Evolutionary conservation across 2,797 vertebrate genomes (phyloP), one percentile per base, ranked within the genome.

Genomic region (Rousettus madagascariensis): DNA sequence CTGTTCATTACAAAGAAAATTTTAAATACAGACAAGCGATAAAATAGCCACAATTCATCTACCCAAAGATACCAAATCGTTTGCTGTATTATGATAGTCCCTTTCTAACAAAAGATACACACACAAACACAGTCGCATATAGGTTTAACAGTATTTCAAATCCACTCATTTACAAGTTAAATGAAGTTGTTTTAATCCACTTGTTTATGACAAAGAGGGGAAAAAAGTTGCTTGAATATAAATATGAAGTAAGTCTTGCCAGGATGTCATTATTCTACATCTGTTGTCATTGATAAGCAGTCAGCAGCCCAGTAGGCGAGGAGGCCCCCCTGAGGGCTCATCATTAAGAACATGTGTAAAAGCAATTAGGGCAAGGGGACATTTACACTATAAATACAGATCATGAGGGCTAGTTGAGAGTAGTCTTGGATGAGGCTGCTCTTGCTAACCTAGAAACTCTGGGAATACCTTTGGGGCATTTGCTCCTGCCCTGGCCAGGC

Each of bases 1-100:
- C 33, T 77, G n/a, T n/a, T 89, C 49, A 51, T 85, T 85, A 85
- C 36, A 72, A 90, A 90, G 84, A 22, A 57, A 94, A 85, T 30
- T 74, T 38, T 33, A 65, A 83, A 75, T 49, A 51, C 20, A 51
- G 7, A 22, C 49, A 59, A 87, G n/a, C 30, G 71, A 68, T 68
- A 84, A 69, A 71, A 61, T 33, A 77, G 4, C 80, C 7, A 55
- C 36, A 53, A 55, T 36, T 84, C 30, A 90, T 36, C 65, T 63
- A 41, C 22, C 36, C 79, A 61, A 78, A 69, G 36, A 77, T 69
- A 26, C 19, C 55, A 30, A 78, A 66, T 49, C 57, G 33, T 41
- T 55, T 22, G 6, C 36, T 74, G 46, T 46, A 33, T 49, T 72
- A 36, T 15, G 26, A 11, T 49, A 92, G 71, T 15, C 17, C 51